Evolutionary conservation across 2,888 invertebrate species (phyloP).

Genomic region (Idaea dimidiata): DNA sequence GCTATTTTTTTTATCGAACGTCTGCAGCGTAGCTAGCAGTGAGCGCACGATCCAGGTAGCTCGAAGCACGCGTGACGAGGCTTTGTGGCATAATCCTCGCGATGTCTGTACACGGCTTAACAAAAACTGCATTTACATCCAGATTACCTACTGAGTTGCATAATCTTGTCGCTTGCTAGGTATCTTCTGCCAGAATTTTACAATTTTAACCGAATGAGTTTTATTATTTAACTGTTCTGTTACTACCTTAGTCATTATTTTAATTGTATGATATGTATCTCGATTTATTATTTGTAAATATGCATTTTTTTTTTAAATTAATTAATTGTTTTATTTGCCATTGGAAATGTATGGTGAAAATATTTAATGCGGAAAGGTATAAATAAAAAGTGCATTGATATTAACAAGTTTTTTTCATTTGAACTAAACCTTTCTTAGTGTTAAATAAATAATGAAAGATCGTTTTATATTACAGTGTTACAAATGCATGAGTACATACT

Average conservation of each 20-base stretch:
- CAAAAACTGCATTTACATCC: constrained; percentile 56
- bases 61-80: too few species aligned
- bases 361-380: constrained; percentile 75
- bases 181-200: constrained; percentile 35
- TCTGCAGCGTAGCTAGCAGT: too few species aligned
- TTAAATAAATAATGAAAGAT: constrained; percentile 56
- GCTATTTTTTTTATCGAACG: too few species aligned
- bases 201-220: constrained; percentile 54
- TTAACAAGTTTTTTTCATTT: constrained; percentile 64
- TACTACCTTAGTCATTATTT: constrained; percentile 75
- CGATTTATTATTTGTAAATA: constrained; percentile 77
- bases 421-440: constrained; percentile 28
- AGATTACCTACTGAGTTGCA: constrained; percentile 38
- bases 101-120: constrained; percentile 15
- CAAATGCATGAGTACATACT: constrained; percentile 6
- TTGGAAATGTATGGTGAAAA: constrained; percentile 66
- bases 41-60: too few species aligned
- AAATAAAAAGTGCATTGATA: constrained; percentile 75
- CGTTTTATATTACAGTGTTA: constrained; percentile 49
- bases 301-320: constrained; percentile 72
- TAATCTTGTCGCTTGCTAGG: constrained; percentile 34
- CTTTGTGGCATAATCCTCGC: too few species aligned
- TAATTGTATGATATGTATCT: constrained; percentile 77
- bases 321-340: constrained; percentile 75
- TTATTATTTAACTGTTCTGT: constrained; percentile 58